A percentile compares a stretch with the other conserved stretches of the same genome.
Evolutionary conservation across 2,113 vertebrate genomes (phyloP).

Genomic region (Aegypius monachus): DNA sequence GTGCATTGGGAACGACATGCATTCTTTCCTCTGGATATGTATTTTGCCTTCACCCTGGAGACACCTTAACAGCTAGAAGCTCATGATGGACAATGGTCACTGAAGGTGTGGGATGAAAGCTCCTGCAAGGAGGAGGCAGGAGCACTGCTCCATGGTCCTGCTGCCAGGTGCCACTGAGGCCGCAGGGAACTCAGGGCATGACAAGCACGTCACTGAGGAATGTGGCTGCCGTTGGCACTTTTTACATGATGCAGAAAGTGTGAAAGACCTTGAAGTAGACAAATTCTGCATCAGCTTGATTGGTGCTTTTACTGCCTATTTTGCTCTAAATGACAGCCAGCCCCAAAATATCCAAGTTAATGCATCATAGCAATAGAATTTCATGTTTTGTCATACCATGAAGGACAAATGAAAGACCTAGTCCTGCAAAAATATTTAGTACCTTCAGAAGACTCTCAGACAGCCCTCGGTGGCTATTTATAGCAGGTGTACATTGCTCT

Average conservation of each 20-base stretch:
- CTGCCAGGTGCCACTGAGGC: neutral
- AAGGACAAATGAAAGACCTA: neutral
- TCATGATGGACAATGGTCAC: neutral
- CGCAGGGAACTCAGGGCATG: rapidly evolving
- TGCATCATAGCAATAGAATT: neutral
- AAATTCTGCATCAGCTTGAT: neutral
- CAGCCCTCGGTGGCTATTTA: neutral
- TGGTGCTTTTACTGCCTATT: neutral
- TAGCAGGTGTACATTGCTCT: neutral
- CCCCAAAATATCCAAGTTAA: neutral
- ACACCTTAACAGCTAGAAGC: neutral
- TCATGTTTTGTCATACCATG: neutral
- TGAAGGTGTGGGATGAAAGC: neutral
- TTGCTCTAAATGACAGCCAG: neutral
- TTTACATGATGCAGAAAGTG: neutral
- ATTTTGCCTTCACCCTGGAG: neutral
- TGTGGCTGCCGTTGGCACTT: neutral
- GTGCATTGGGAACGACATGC: neutral
- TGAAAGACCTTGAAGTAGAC: neutral
- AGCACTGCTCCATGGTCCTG: neutral
- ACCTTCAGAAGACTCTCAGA: neutral
- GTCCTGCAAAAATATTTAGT: neutral
- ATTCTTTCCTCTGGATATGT: neutral
- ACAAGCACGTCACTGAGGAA: neutral
- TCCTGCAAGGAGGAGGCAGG: neutral